Conservation (phyloP, 2,113 vertebrate species). For the Poecile atricapillus region DNA sequence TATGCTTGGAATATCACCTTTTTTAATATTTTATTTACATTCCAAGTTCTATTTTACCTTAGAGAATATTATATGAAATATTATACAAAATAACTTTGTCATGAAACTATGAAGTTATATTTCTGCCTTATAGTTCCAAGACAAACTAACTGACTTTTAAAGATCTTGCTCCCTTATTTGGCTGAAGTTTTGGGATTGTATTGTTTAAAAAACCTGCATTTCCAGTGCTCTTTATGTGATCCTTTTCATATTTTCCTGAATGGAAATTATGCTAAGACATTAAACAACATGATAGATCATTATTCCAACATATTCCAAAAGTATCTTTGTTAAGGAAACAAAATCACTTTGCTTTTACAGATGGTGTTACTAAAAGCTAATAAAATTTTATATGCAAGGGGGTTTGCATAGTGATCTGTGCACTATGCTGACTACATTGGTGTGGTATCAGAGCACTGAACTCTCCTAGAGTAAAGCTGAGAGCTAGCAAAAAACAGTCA, state of each 20-base stretch:
- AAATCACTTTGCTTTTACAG: not conserved
- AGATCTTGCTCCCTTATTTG: not conserved
- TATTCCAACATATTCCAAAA: not conserved
- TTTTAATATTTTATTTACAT: not conserved
- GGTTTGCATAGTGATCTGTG: not conserved
- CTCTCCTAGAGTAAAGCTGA: not conserved
- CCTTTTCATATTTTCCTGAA: not conserved
- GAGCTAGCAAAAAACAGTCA: not conserved
- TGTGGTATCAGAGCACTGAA: not conserved
- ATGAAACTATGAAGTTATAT: conserved; percentile 8
- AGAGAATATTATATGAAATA: not conserved
- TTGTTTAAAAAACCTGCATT: not conserved
- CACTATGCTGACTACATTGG: not conserved
- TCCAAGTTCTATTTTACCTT: conserved; percentile 19
- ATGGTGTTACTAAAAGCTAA: not conserved
- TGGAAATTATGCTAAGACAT: not conserved
- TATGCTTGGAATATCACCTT: not conserved
- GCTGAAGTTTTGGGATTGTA: not conserved
- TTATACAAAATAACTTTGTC: not conserved
- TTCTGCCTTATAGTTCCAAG: not conserved
- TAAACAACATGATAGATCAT: not conserved
- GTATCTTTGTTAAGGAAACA: not conserved
- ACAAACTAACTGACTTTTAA: not conserved
- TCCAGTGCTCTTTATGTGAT: not conserved
- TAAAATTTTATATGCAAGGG: not conserved